Conservation (phyloP, 2,888 invertebrate species). For the Drosophila kambysellisi region DNA sequence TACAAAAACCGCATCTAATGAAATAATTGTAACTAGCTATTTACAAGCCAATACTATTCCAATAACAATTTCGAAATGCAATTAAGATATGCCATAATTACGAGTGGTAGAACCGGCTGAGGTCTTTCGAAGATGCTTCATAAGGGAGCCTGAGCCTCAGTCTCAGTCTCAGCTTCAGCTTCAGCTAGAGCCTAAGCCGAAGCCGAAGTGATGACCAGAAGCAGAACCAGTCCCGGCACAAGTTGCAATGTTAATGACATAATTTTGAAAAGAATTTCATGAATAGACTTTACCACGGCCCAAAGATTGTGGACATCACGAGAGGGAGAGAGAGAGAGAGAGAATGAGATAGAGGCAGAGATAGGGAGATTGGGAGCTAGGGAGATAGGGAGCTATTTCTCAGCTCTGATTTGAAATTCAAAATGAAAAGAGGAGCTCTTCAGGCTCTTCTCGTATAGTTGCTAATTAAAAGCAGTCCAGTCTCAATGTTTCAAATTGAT, state of each 20-base stretch:
- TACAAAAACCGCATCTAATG: conserved; percentile 55
- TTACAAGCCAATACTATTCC: conserved; percentile 74
- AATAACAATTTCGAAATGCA: conserved; percentile 60
- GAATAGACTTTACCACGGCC: conserved; percentile 55
- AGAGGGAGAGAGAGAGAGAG: background rate
- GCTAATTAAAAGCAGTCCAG: conserved; percentile 24
- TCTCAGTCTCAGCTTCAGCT: background rate
- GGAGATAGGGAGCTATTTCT: background rate
- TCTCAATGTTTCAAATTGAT: conserved; percentile 12
- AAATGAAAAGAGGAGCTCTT: conserved; percentile 21
- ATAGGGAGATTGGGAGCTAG: conserved; percentile 4
- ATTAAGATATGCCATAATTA: conserved; percentile 79
- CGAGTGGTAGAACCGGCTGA: conserved; percentile 25
- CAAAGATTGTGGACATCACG: background rate
- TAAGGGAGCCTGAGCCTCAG: conserved; percentile 1
- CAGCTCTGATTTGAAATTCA: conserved; percentile 44
- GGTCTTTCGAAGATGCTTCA: conserved; percentile 19
- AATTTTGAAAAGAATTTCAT: conserved; percentile 73
- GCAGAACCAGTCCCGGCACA: conserved; percentile 57
- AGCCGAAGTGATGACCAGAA: conserved; percentile 4
- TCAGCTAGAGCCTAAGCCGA: background rate
- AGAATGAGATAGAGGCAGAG: background rate
- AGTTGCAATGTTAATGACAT: conserved; percentile 78
- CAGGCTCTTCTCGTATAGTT: conserved; percentile 22
- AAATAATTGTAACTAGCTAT: conserved; percentile 70